phyloP scores from a whole-genome alignment of 2,797 vertebrate genomes.

The Clamator glandarius region DNA sequence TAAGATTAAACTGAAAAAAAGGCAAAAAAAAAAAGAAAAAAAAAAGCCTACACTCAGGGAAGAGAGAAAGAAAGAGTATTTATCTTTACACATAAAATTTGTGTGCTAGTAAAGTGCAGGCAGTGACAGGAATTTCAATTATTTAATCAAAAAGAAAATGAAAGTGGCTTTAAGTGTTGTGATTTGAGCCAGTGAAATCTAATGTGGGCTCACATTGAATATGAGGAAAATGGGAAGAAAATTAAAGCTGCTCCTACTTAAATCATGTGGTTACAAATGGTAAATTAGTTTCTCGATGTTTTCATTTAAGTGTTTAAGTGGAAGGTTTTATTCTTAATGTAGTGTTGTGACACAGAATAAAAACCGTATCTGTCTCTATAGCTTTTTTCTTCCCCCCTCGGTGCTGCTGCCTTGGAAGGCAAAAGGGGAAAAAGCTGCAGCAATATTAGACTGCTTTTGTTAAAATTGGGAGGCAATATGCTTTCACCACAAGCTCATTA shows the following conservation, averaged over 20 bases:
- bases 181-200: conserved; percentile 98
- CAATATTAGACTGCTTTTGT: conserved; percentile 76
- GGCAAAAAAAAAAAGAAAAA: neutral
- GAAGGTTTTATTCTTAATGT: conserved; percentile 97
- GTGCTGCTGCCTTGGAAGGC: conserved; percentile 71
- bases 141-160: conserved; percentile 99
- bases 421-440: conserved; percentile 44
- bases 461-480: conserved; percentile 71
- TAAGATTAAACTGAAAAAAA: conserved; percentile 77
- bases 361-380: conserved; percentile 73
- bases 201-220: conserved; percentile 96
- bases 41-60: neutral
- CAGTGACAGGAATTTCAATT: conserved; percentile 99
- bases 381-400: conserved; percentile 17
- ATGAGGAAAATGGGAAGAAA: conserved; percentile 96
- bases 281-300: conserved; percentile 99
- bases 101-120: conserved; percentile 92
- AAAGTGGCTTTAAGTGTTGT: conserved; percentile 99
- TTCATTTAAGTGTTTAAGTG: conserved; percentile 99
- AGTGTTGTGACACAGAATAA: conserved; percentile 88
- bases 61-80: conserved; percentile 83
- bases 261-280: conserved; percentile 98
- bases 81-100: conserved; percentile 87
- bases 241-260: conserved; percentile 96
- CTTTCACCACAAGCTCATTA: conserved; percentile 81